A percentile compares a stretch with the other conserved stretches of the same genome.
Evolutionary conservation across 2,113 vertebrate genomes (phyloP).

Genomic region (Meles meles): DNA sequence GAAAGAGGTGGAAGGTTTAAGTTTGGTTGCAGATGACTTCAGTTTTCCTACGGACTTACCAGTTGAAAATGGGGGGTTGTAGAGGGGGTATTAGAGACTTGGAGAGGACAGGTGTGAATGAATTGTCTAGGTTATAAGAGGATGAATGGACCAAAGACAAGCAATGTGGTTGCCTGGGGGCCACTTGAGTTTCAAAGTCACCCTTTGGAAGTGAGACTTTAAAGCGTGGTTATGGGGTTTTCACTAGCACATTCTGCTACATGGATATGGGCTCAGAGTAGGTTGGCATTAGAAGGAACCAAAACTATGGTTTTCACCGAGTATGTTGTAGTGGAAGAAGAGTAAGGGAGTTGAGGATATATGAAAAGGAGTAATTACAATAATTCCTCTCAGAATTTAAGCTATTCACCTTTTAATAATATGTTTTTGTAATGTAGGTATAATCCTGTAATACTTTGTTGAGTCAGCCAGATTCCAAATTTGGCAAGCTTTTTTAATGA

Average conservation of each 20-base stretch:
- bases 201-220: neutral
- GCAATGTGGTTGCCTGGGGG: neutral
- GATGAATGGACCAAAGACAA: neutral
- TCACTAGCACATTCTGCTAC: neutral
- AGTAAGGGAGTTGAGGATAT: neutral
- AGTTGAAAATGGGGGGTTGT: neutral
- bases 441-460: neutral
- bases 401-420: neutral
- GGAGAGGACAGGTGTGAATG: neutral
- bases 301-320: neutral
- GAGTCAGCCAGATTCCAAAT: neutral
- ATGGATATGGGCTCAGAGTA: neutral
- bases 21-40: neutral
- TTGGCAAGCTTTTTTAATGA: neutral
- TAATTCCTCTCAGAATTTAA: neutral
- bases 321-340: neutral
- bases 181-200: neutral
- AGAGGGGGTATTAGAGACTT: neutral
- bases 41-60: neutral
- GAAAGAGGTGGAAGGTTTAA: neutral
- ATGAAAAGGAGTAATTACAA: neutral
- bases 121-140: neutral
- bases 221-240: neutral
- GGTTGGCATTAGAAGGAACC: neutral
- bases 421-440: neutral